Base-by-base conservation (phyloP, 2,797 vertebrate species). In the Austrolebias charrua region DNA sequence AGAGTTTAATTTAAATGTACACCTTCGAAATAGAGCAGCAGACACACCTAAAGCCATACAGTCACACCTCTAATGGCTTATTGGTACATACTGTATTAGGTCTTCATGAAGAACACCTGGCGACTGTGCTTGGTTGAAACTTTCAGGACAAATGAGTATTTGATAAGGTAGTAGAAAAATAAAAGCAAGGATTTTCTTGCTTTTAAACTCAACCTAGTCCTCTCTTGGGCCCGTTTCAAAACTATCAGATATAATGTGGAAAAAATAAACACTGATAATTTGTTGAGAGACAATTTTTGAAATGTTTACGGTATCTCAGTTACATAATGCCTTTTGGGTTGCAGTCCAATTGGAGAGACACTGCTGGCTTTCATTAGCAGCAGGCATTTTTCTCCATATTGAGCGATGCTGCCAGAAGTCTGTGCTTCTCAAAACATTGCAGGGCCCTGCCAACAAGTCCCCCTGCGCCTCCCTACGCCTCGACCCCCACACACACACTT, bases 311-410 rank as follows among this genome's bases (percentile, higher is more conserved):
- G 77, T 90, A 87, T 89, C 85, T 88, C 81, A 78, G 85, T 91
- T 91, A 89, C 86, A 90, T 90, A 90, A 91, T 89, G 86, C 82
- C 71, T 85, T 82, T 85, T 45, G 78, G 81, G 81, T 86, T 82
- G 77, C 60, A 45, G 83, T 88, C 88, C 86, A 88, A 88, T 82
- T 82, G 80, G 76, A 87, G 78, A 87, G 79, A 88, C 84, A 90
- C 86, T 89, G 88, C 85, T 91, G 90, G 89, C 90, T 91, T 92
- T 92, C 90, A 91, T 91, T 91, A 91, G 84, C 70, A 71, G 84
- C 74, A 84, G 82, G 87, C 88, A 86, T 89, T 90, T 90, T 89
- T 89, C 86, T 87, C 84, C 85, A 83, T 79, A 88, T 88, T 77
- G 85, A 88, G 83, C 71, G 66, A 82, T 75, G 82, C 86, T 90